Evolutionary conservation across 2,888 invertebrate species (phyloP), one percentile per base, ranked within the genome.

Genomic region (Calephelis perditalis): DNA sequence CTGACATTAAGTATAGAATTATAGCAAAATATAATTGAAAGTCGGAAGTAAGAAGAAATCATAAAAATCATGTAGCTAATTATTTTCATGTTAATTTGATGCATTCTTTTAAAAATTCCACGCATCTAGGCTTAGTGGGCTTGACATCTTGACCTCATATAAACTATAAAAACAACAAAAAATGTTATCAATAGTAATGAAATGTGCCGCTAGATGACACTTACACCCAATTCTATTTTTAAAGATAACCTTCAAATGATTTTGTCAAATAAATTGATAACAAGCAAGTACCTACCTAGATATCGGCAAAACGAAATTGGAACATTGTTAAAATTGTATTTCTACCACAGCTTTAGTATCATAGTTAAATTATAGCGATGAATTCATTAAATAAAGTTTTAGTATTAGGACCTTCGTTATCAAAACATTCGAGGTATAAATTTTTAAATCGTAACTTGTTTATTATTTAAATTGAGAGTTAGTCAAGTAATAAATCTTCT

Each of bases 231-330:
- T 79, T 83, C 82, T 84, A 83, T 86, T 86, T 85, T 81, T 73
- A 74, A 54, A 77, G 86, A 84, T 90, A 90, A 90, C 89, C 89
- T 90, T 89, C 88, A 86, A 86, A 80, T 86, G 85, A 82, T 87
- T 87, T 86, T 86, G 85, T 86, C 80, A 84, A 81, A 74, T 78
- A 76, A 73, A 77, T 76, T 88, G 88, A 86, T 88, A 89, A 86
- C 84, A 82, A 82, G 72, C 75, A 73, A 72, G 66, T 67, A 26
- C 26, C 26, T 26, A 26, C 26, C 26, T 26, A 67, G 54, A 45
- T 67, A 61, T 59, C 12, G 44, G 15, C 56, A 43, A 57, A 61
- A 65, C 64, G 65, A 70, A 72, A 65, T 60, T 63, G 67, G 68
- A 69, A 70, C 70, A 72, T 73, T 72, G 69, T 75, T 58, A 57